Evolutionary conservation across 2,797 vertebrate species (phyloP).

Genomic region (Takifugu rubripes): DNA sequence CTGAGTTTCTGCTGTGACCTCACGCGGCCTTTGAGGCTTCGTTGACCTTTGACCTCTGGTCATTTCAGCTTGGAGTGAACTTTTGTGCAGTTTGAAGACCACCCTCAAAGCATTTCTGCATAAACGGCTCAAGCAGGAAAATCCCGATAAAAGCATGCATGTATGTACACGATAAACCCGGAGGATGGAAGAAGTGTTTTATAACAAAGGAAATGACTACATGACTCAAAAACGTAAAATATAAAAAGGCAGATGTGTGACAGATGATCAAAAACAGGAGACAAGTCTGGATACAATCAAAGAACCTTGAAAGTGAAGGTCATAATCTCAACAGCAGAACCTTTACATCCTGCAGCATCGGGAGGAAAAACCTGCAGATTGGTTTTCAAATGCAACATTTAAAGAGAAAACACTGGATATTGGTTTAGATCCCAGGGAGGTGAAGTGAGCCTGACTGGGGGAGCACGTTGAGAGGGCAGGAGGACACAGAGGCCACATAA

Average conservation of each 20-base stretch:
- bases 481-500: constrained; percentile 36
- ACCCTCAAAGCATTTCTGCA: too few species aligned
- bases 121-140: too few species aligned
- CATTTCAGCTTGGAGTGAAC: too few species aligned
- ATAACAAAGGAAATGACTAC: too few species aligned
- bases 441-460: constrained; percentile 27
- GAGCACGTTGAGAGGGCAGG: constrained; percentile 49
- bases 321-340: constrained; percentile 21
- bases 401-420: too few species aligned
- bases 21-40: too few species aligned
- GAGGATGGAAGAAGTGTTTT: too few species aligned
- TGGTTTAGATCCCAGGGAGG: constrained; percentile 23
- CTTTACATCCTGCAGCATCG: constrained; percentile 54
- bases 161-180: too few species aligned
- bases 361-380: constrained; percentile 56
- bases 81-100: too few species aligned
- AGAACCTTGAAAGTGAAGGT: constrained; percentile 33
- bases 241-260: constrained; percentile 76
- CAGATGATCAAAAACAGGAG: constrained; percentile 44
- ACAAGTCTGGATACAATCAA: constrained; percentile 39
- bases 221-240: constrained; percentile 52
- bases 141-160: too few species aligned
- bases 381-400: constrained; percentile 38
- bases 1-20: too few species aligned
- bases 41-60: too few species aligned